Percentiles rank a stretch among this genome's conserved stretches.
Conservation (phyloP, 2,888 invertebrate genomes). For the Neoaliturus tenellus region DNA sequence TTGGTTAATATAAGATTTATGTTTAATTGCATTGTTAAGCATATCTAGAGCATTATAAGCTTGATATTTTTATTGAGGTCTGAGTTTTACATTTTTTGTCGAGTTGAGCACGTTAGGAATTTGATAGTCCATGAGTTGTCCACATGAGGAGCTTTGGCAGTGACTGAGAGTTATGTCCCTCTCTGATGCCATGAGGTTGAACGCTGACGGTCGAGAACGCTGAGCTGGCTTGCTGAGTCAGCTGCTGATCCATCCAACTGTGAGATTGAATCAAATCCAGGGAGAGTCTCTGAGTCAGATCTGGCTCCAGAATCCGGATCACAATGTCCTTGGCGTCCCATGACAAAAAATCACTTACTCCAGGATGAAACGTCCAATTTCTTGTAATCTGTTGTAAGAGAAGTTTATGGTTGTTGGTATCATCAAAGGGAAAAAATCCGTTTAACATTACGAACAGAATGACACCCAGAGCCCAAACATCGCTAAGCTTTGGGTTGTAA, state of each 20-base stretch:
- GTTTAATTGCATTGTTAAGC: too few species aligned
- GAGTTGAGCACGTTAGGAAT: too few species aligned
- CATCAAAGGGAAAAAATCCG: slow-evolving; percentile 96
- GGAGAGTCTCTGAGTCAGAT: slow-evolving; percentile 85
- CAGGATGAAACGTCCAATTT: slow-evolving; percentile 86
- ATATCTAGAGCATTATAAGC: too few species aligned
- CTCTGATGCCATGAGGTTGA: not conserved
- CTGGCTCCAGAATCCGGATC: slow-evolving; percentile 88
- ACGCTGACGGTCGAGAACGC: not conserved
- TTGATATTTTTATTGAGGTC: too few species aligned
- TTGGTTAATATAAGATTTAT: too few species aligned
- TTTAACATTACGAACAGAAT: slow-evolving; percentile 96
- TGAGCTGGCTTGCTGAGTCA: not conserved
- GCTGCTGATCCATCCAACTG: slow-evolving; percentile 78
- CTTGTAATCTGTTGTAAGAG: slow-evolving; percentile 89
- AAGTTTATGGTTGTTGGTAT: slow-evolving; percentile 87
- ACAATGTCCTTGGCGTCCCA: slow-evolving; percentile 86
- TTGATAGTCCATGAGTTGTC: not conserved
- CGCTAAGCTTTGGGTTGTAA: slow-evolving; percentile 92
- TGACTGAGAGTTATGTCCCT: not conserved
- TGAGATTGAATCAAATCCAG: slow-evolving; percentile 85
- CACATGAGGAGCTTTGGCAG: not conserved
- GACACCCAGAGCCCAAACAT: slow-evolving; percentile 95
- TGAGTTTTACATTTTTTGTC: too few species aligned
- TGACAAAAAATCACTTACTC: slow-evolving; percentile 82